These are phyloP conservation scores for Pipistrellus kuhlii DNA, from an alignment of 2,797 vertebrate species.

Conservation along the genomic window DNA sequence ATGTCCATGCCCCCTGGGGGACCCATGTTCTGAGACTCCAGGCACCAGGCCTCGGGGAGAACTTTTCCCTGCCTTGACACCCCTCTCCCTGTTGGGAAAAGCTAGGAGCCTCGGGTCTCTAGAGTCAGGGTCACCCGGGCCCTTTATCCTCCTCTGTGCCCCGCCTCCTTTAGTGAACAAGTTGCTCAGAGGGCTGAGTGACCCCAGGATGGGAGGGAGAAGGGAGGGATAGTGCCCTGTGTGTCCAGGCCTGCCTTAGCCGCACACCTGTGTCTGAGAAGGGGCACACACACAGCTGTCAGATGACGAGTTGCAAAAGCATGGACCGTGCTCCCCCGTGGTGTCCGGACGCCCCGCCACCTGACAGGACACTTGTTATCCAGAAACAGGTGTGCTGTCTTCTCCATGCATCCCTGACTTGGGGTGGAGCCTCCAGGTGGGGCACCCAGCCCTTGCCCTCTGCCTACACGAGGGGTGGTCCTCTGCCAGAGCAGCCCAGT, in stretches of 20 bases:
- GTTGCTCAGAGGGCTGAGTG: not conserved
- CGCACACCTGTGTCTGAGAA: not conserved
- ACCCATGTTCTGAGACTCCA: not conserved
- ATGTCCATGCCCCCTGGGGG: not conserved
- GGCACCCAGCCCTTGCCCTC: not conserved
- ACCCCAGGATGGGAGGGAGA: not conserved
- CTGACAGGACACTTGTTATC: not conserved
- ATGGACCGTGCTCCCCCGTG: not conserved
- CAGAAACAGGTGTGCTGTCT: not conserved
- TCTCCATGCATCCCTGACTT: not conserved
- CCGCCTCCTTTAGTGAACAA: not conserved
- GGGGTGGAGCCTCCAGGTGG: not conserved
- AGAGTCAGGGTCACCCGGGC: not conserved
- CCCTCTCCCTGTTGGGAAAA: not conserved
- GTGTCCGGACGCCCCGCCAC: not conserved
- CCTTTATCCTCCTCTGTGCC: not conserved
- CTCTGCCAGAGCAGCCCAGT: not conserved
- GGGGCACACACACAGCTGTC: no score
- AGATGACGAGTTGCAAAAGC: accelerated
- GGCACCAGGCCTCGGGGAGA: not conserved
- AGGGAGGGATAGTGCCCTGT: not conserved
- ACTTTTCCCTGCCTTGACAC: no score
- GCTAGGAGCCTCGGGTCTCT: not conserved
- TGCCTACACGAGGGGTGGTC: accelerated
- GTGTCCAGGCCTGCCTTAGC: not conserved